Base-by-base conservation (phyloP, 2,888 invertebrate genomes). In the Hirtodrosophila duncani region DNA sequence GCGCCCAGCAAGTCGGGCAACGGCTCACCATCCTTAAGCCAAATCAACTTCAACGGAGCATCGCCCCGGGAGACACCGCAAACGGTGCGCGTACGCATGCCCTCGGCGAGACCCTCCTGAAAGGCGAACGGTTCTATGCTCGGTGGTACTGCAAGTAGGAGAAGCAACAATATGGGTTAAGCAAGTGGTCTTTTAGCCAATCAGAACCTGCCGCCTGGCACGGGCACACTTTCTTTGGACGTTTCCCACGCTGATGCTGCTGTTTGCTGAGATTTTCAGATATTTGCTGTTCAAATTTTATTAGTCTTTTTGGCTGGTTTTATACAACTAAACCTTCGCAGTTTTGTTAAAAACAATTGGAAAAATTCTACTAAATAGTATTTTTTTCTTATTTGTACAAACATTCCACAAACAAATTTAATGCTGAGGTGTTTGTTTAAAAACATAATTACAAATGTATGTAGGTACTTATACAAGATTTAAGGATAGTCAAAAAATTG, bases 111-210 rank as follows among this genome's bases (percentile, higher is more conserved):
- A 87, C 92, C 92, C 88, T 92, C 93, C 91, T 92, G 92, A 89
- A 93, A 93, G 89, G 90, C 90, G 91, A 93, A 93, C 88, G 93
- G 92, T 90, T 92, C 92, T 90, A 93, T 93, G 89, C 92, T 92
- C 88, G 93, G 93, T 88, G 93, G 93, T 90, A 93, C 93, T 93
- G 91, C 86, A 89, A 89, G 71, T 68, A 77, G 67, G 61, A 79
- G 50, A 67, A 67, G 65, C 49, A 79, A 67, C 71, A 60, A 77
- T 31, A 72, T 14, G 53, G 31, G 63, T 70, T 70, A 78, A 46
- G 43, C n/a, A 63, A 39, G 31, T 34, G 45, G 39, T 10, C 38
- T 7, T 20, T 9, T 6, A 20, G 9, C 6, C 1, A 17, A 23
- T n/a, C n/a, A n/a, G n/a, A 14, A 17, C 18, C n/a, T 10, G 9